Percentiles rank a stretch among this genome's conserved stretches.
These are phyloP conservation scores for Apomyelois bistriatella DNA, from an alignment of 2,888 invertebrate genomes.

Conservation along the genomic window DNA sequence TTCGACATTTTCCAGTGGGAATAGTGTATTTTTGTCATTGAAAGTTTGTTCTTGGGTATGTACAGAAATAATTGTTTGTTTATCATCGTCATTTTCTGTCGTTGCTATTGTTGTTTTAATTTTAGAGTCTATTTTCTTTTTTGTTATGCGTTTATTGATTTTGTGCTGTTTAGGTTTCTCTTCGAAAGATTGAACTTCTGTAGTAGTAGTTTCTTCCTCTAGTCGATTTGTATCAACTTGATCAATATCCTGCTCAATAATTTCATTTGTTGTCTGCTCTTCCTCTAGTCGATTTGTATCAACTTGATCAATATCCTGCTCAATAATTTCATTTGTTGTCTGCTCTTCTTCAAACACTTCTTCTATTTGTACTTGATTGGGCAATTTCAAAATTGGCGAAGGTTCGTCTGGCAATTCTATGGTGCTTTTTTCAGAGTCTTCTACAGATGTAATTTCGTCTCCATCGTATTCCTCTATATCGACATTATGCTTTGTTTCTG, in stretches of 20 bases:
- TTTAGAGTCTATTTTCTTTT: too few species aligned
- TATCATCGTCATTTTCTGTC: too few species aligned
- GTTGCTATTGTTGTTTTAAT: too few species aligned
- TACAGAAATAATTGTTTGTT: too few species aligned
- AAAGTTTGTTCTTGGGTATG: too few species aligned
- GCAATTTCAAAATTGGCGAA: constrained; percentile 48
- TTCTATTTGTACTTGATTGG: constrained; percentile 50
- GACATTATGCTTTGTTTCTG: constrained; percentile 40
- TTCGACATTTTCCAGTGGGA: background rate
- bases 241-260: background rate
- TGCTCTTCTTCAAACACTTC: constrained; percentile 46
- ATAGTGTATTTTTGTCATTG: background rate
- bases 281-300: too few species aligned
- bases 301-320: background rate
- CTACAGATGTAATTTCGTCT: constrained; percentile 35
- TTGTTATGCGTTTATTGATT: too few species aligned
- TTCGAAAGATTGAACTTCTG: too few species aligned
- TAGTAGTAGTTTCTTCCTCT: too few species aligned
- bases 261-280: background rate
- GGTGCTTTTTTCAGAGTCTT: constrained; percentile 48
- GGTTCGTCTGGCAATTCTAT: constrained; percentile 57
- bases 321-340: background rate
- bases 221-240: too few species aligned
- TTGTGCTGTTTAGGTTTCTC: too few species aligned
- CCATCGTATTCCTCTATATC: constrained; percentile 65